Evolutionary conservation across 2,888 invertebrate genomes (phyloP).

Genomic region (Acronicta leporina): DNA sequence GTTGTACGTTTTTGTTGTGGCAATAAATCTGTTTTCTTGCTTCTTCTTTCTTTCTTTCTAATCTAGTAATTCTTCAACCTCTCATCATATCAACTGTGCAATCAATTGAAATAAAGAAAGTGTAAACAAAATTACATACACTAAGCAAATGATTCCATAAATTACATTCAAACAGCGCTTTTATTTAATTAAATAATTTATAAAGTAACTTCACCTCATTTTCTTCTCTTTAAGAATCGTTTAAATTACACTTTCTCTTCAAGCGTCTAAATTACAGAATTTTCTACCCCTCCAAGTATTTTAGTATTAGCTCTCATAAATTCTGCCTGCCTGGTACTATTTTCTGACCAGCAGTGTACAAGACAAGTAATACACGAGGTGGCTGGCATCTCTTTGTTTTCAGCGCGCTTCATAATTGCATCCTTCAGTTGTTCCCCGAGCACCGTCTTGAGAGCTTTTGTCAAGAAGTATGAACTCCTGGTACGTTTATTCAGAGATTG

Average conservation of each 20-base stretch:
- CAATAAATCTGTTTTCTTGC: too few species aligned
- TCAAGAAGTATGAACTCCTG: constrained; percentile 31
- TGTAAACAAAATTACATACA: too few species aligned
- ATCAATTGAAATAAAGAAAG: too few species aligned
- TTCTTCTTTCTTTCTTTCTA: too few species aligned
- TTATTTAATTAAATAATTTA: constrained; percentile 2
- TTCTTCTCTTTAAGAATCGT: constrained; percentile 30
- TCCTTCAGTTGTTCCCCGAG: constrained; percentile 50
- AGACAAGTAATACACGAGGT: constrained; percentile 30
- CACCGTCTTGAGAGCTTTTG: constrained; percentile 32
- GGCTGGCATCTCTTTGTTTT: constrained; percentile 52
- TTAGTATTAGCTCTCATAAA: constrained; percentile 47
- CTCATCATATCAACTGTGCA: too few species aligned
- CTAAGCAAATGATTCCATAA: too few species aligned
- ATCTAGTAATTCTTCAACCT: too few species aligned
- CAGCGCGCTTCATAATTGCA: constrained; percentile 54
- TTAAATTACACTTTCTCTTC: constrained; percentile 32
- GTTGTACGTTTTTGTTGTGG: too few species aligned
- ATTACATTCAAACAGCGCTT: not conserved
- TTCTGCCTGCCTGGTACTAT: constrained; percentile 44
- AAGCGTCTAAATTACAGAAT: constrained; percentile 41
- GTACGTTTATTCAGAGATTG: constrained; percentile 20
- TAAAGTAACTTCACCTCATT: constrained; percentile 26
- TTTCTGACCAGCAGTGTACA: constrained; percentile 33
- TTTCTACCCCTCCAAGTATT: constrained; percentile 36